phyloP scores from a whole-genome alignment of 1,140 invertebrate species.

The Plectus sambesii region DNA sequence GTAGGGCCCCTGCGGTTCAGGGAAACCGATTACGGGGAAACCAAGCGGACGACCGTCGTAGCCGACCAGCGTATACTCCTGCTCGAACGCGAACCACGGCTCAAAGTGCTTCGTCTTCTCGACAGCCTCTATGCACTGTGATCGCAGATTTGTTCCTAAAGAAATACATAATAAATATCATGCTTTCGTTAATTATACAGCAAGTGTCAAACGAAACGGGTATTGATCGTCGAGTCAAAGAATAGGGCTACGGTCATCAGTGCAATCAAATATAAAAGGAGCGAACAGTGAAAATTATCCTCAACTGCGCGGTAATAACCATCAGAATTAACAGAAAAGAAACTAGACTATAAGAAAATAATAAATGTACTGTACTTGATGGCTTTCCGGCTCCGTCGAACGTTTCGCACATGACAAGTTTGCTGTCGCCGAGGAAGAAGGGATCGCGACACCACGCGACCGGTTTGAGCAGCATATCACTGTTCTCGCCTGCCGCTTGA shows the following conservation, averaged over 20 bases:
- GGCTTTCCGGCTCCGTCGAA: constrained; percentile 60
- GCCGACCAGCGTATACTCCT: constrained; percentile 80
- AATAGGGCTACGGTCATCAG: too few species aligned
- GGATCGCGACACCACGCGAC: constrained; percentile 79
- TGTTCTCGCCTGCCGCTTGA: constrained; percentile 55
- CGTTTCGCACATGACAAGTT: constrained; percentile 72
- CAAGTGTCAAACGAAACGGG: too few species aligned
- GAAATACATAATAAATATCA: neutral
- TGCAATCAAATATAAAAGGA: too few species aligned
- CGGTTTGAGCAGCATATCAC: constrained; percentile 69
- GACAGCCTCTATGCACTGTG: constrained; percentile 59
- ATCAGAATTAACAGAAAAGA: too few species aligned
- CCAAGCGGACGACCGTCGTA: constrained; percentile 73
- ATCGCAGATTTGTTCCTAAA: constrained; percentile 59
- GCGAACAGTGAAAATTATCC: too few species aligned
- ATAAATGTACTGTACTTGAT: too few species aligned
- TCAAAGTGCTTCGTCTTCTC: constrained; percentile 59
- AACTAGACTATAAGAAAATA: too few species aligned
- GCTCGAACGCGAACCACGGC: constrained; percentile 82
- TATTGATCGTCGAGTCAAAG: too few species aligned
- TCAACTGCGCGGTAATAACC: too few species aligned
- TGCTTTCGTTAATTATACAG: too few species aligned
- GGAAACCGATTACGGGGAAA: constrained; percentile 84
- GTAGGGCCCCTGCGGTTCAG: constrained; percentile 75
- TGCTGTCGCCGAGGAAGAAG: constrained; percentile 62